Conservation (phyloP, 2,113 vertebrate species). For the Hirundichthys speculiger region DNA sequence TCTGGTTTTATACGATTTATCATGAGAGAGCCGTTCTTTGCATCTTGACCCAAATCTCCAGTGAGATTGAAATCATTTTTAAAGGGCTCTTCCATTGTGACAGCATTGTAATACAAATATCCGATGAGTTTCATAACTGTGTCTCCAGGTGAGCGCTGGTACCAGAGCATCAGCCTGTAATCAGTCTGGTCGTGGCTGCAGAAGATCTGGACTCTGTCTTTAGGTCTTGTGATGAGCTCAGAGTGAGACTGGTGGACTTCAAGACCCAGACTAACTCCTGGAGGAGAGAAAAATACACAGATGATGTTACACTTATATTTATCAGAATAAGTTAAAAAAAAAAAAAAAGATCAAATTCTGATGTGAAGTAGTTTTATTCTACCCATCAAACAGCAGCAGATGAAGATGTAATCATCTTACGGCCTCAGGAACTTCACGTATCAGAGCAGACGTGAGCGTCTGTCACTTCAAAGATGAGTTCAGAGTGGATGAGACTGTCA, state of each 20-base stretch:
- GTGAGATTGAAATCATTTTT: constrained; percentile 21
- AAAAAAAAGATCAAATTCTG: no score
- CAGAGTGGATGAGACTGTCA: no score
- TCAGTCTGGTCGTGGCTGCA: constrained; percentile 45
- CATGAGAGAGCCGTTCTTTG: constrained; percentile 23
- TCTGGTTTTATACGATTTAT: neutral
- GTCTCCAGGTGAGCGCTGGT: constrained; percentile 46
- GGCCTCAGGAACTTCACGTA: no score
- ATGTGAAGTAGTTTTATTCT: neutral
- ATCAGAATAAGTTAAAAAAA: no score
- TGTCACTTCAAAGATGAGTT: no score
- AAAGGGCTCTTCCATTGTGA: constrained; percentile 20
- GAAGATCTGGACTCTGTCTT: constrained; percentile 26
- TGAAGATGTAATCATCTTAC: constrained; percentile 13
- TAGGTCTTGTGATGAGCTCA: constrained; percentile 14
- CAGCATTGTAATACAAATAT: neutral
- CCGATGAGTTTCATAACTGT: constrained; percentile 55
- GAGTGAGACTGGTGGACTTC: constrained; percentile 40
- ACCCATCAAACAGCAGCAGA: constrained; percentile 29
- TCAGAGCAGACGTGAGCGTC: no score
- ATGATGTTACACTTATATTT: no score
- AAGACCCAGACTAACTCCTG: constrained; percentile 29
- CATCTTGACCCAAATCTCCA: constrained; percentile 29
- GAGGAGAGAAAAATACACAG: no score
- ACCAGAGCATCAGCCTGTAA: constrained; percentile 60